These are phyloP conservation scores for Choristoneura fumiferana DNA, from an alignment of 1,140 invertebrate genomes.

Conservation along the genomic window DNA sequence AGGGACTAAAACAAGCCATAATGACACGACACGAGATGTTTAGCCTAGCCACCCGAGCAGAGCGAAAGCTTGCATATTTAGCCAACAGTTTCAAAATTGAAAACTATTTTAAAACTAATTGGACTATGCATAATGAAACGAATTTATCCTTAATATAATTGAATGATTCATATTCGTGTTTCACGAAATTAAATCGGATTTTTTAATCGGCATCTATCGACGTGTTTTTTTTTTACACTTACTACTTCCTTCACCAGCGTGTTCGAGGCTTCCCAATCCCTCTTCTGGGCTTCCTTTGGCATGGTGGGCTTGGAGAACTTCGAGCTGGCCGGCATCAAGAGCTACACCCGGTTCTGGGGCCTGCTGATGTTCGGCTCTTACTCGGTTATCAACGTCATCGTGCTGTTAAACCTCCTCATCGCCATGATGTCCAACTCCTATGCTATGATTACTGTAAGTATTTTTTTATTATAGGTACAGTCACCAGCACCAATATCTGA, in stretches of 20 bases:
- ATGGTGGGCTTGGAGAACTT: conserved; percentile 92
- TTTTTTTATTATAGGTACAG: no score
- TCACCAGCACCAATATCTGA: no score
- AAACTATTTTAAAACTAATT: no score
- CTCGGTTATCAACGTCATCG: conserved; percentile 94
- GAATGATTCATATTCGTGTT: no score
- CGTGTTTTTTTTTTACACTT: background rate
- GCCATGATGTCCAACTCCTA: conserved; percentile 98
- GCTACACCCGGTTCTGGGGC: conserved; percentile 92
- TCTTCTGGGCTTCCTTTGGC: conserved; percentile 97
- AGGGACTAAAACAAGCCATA: no score
- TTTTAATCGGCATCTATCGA: background rate
- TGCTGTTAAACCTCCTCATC: conserved; percentile 95
- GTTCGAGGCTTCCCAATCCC: conserved; percentile 95
- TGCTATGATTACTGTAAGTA: conserved; percentile 90
- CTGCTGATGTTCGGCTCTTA: conserved; percentile 93
- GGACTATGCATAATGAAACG: no score
- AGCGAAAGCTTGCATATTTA: no score
- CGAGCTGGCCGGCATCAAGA: conserved; percentile 90
- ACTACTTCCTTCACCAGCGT: conserved; percentile 80
- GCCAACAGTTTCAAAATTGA: no score
- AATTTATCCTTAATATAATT: no score
- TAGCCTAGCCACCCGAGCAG: no score
- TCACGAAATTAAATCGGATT: no score
- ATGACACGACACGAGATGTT: no score